Evolutionary conservation across 64 coral and sea anemone species (phyloP).

Genomic region (Stylophora pistillata): DNA sequence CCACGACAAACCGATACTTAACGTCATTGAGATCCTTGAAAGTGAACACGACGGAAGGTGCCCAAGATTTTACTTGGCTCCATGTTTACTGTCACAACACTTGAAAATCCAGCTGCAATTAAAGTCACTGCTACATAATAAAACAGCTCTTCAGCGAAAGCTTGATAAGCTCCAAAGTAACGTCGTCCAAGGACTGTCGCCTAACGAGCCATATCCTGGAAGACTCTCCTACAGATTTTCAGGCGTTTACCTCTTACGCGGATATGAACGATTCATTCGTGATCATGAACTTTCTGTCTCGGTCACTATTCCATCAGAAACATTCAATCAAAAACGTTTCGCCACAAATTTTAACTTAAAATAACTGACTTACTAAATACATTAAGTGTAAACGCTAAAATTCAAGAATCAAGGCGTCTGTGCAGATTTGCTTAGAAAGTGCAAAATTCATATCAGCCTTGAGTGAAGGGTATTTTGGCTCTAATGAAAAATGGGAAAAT

Average conservation of each 20-base stretch:
- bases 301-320: constrained; percentile 1
- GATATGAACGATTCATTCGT: constrained; percentile 1
- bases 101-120: constrained; percentile 39
- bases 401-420: no score
- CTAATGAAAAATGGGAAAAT: no score
- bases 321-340: constrained; percentile 21
- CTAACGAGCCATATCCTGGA: constrained; percentile 44
- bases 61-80: constrained; percentile 37
- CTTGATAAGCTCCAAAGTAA: neutral
- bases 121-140: no score
- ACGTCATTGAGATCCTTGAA: neutral
- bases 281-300: constrained; percentile 16
- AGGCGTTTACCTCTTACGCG: constrained; percentile 25
- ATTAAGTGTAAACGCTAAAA: no score
- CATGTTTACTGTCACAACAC: constrained; percentile 16
- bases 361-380: neutral
- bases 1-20: constrained; percentile 24
- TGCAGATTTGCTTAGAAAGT: no score
- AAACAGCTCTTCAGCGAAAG: constrained; percentile 4
- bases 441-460: no score
- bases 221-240: constrained; percentile 52
- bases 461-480: no score
- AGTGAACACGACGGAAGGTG: constrained; percentile 26
- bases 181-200: constrained; percentile 15
- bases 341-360: constrained; percentile 44